A percentile compares a stretch with the other conserved stretches of the same genome.
Conservation (phyloP, 2,113 vertebrate genomes). For the Caloenas nicobarica region DNA sequence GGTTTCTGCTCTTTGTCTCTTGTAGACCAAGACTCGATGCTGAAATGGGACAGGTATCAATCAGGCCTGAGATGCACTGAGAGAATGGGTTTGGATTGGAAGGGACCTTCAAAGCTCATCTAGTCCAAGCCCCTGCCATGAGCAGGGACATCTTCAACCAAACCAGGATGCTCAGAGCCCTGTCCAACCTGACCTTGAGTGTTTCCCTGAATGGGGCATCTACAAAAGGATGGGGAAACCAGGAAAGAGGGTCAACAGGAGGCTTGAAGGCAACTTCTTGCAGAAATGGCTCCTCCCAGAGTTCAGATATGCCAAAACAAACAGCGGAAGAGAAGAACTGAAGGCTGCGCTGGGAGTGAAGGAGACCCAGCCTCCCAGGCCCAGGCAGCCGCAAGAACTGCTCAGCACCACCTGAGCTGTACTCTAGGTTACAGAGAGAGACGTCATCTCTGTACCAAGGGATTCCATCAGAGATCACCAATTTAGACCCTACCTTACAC, state of each 20-base stretch:
- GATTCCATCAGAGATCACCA: background rate
- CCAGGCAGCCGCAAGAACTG: background rate
- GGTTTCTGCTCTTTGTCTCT: background rate
- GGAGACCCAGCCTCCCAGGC: background rate
- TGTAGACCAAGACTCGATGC: background rate
- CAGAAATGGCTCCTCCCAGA: background rate
- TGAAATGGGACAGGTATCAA: background rate
- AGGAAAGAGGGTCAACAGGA: background rate
- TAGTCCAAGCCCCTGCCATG: background rate
- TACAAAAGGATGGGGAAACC: background rate
- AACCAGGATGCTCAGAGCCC: background rate
- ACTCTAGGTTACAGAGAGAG: background rate
- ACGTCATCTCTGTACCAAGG: background rate
- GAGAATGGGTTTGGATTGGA: background rate
- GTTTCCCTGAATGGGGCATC: background rate
- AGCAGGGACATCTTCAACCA: no score
- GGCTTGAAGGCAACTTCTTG: background rate
- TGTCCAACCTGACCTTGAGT: fast-evolving
- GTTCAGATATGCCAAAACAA: background rate
- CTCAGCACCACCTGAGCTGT: background rate
- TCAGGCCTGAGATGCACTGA: background rate
- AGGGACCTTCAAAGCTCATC: background rate
- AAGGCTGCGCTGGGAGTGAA: background rate
- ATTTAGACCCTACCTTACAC: background rate
- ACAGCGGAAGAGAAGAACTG: background rate